A percentile compares a stretch with the other conserved stretches of the same genome.
Conservation (phyloP, 2,797 vertebrate genomes). For the Gambusia yucatana region DNA sequence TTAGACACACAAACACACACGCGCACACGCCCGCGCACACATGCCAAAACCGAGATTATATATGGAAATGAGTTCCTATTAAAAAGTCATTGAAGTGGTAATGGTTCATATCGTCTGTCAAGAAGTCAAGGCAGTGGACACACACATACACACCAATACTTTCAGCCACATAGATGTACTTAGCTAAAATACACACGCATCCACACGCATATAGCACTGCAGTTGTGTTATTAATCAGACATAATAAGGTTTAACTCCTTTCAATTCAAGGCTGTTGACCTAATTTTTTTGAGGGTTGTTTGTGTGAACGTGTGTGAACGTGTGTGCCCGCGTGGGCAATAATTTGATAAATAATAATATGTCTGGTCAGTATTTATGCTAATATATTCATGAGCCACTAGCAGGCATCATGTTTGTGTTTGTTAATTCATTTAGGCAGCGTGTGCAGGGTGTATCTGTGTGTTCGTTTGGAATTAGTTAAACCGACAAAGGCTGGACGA, state of each 20-base stretch:
- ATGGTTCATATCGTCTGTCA: constrained; percentile 73
- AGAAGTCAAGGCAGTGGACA: constrained; percentile 52
- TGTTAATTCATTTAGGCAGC: constrained; percentile 63
- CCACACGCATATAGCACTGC: constrained; percentile 20
- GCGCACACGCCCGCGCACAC: not conserved
- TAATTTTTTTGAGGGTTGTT: constrained; percentile 56
- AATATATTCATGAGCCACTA: constrained; percentile 77
- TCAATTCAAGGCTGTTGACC: constrained; percentile 72
- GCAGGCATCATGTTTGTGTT: constrained; percentile 73
- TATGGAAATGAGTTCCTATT: constrained; percentile 73
- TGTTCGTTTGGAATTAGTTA: constrained; percentile 23
- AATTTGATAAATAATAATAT: constrained; percentile 77
- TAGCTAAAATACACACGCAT: constrained; percentile 2
- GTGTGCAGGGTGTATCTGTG: constrained; percentile 21
- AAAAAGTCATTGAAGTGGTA: constrained; percentile 73
- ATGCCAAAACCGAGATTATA: constrained; percentile 50
- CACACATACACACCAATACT: constrained; percentile 15
- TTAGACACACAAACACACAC: not conserved
- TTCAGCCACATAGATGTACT: constrained; percentile 9
- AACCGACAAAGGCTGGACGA: constrained; percentile 15
- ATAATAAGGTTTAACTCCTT: constrained; percentile 68
- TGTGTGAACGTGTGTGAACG: not conserved
- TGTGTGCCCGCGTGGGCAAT: constrained; percentile 31
- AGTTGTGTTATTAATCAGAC: constrained; percentile 65
- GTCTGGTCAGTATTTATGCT: constrained; percentile 77